phyloP scores from a whole-genome alignment of 2,888 invertebrate species.

The Tryphoninae sp. region DNA sequence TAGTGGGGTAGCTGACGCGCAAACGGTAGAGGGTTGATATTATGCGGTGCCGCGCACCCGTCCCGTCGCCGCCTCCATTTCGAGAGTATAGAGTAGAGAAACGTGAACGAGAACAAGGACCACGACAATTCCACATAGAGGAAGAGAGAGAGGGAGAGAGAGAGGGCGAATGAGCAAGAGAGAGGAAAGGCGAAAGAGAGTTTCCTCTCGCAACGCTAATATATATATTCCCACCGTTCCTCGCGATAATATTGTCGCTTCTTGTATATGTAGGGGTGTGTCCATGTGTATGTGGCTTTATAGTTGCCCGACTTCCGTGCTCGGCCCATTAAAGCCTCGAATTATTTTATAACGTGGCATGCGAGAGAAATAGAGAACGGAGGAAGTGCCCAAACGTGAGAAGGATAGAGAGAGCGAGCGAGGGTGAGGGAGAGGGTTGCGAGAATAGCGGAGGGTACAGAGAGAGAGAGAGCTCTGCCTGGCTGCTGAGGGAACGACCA shows the following conservation, averaged over 20 bases:
- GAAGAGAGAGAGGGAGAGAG: not conserved
- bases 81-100: slow-evolving; percentile 18
- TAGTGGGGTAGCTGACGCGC: slow-evolving; percentile 14
- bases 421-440: slow-evolving; percentile 16
- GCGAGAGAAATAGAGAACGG: slow-evolving; percentile 48
- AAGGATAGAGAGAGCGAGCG: slow-evolving; percentile 10
- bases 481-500: slow-evolving; percentile 62
- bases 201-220: slow-evolving; percentile 42
- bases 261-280: slow-evolving; percentile 44
- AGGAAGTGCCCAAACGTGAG: slow-evolving; percentile 32
- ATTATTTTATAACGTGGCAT: slow-evolving; percentile 67
- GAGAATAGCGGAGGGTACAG: slow-evolving; percentile 29
- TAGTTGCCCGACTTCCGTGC: slow-evolving; percentile 67
- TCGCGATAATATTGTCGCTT: slow-evolving; percentile 63
- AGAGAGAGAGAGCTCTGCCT: slow-evolving; percentile 47
- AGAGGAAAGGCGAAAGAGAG: slow-evolving; percentile 15
- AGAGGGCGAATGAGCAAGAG: not conserved
- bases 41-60: slow-evolving; percentile 60
- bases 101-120: slow-evolving; percentile 45
- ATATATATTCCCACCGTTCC: slow-evolving; percentile 30
- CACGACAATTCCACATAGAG: slow-evolving; percentile 15
- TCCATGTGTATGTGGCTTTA: slow-evolving; percentile 61
- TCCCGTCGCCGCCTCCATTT: slow-evolving; percentile 27
- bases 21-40: slow-evolving; percentile 59
- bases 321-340: slow-evolving; percentile 66